Evolutionary conservation across 2,888 invertebrate genomes (phyloP), one percentile per base, ranked within the genome.

Genomic region (Pardosa pseudoannulata): DNA sequence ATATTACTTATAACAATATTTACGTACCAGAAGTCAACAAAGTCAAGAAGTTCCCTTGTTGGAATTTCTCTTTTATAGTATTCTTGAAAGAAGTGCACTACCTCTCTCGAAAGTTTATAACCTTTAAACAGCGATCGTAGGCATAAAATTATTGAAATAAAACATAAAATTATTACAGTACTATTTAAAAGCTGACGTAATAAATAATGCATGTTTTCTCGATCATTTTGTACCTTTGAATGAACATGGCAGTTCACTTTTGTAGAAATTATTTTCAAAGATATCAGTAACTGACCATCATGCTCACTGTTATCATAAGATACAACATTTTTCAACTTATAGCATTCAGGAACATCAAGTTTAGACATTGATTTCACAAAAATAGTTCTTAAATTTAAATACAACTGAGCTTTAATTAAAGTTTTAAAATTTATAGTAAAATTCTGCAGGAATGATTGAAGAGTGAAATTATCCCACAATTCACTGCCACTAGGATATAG

Each of bases 1-100:
- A 97, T 92, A 92, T 99, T 99, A 91, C 99, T 99, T 70, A 96
- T 94, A 78, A 98, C 96, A 50, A 99, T 99, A 95, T 98, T 96
- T 19, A 99, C 95, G 91, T 99, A 96, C 99, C 99, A 99, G 88
- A 98, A 93, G 91, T 99, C 99, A 19, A 98, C 93, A 92, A 99
- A 99, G 91, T 98, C 97, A 89, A 97, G 92, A 89, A 94, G 93
- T 56, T 98, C 98, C 36, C 95, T 94, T 36, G 94, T 91, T 89
- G 95, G 95, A 31, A 99, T 92, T 29, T 94, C 93, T 89, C 94
- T 95, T 29, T 94, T 93, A 89, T 95, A 96, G 6, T 94, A 93
- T 3, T 93, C 89, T 32, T 90, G 93, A 90, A 94, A 94, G 91
- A 97, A 94, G 27, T 90, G 89, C 0, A 91, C 91, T 0, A 93